These are phyloP conservation scores for Cyphomyrmex costatus DNA, from an alignment of 1,140 invertebrate species.

Conservation along the genomic window DNA sequence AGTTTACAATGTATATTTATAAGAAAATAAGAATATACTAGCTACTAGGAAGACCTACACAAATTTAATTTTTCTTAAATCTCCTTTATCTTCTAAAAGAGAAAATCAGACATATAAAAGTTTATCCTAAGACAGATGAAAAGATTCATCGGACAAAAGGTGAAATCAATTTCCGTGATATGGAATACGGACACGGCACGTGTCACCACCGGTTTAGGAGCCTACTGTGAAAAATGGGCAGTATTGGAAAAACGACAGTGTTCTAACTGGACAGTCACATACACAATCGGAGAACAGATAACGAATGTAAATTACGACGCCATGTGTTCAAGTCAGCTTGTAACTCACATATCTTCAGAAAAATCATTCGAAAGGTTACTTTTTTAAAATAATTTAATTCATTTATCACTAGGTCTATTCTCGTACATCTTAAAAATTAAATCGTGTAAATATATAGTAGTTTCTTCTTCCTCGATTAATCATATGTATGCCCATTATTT, in stretches of 20 bases:
- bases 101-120: neutral
- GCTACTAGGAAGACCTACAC: too few relatives aligned
- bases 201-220: constrained; percentile 12
- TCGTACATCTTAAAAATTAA: neutral
- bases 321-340: neutral
- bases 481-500: neutral
- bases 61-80: too few relatives aligned
- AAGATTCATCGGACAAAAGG: constrained; percentile 3
- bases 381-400: neutral
- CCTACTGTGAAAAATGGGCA: constrained; percentile 11
- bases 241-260: constrained; percentile 24
- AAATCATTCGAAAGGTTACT: neutral
- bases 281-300: neutral
- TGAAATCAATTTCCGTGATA: constrained; percentile 32
- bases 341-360: neutral
- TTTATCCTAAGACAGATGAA: too few relatives aligned
- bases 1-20: too few relatives aligned
- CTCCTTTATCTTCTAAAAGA: neutral
- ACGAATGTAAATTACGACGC: constrained; percentile 24
- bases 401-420: neutral
- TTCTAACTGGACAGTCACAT: neutral
- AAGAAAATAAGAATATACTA: too few relatives aligned
- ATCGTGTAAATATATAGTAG: neutral
- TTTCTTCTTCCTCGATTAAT: neutral
- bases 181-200: constrained; percentile 15